Evolutionary conservation across 2,113 vertebrate species (phyloP), one percentile per base, ranked within the genome.

Genomic region (Semnornis frantzii): DNA sequence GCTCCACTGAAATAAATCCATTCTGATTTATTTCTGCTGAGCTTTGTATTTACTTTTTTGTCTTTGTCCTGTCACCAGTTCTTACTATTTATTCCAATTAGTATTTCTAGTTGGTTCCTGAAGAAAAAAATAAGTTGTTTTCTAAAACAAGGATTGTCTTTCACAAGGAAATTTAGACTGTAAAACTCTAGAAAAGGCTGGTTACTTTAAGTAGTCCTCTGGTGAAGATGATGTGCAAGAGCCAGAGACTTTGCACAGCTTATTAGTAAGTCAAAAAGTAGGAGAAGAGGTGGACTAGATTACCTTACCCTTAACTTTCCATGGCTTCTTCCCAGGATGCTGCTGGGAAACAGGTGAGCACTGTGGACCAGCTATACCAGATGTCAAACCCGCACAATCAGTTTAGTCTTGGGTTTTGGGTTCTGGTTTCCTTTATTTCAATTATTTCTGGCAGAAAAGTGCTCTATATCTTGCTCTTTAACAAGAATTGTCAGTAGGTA

Each of bases 21-120:
- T 44, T 5, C 4, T 74, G 42, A 89, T 71, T 85, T 76, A 48
- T 31, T 82, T 27, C 13, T 74, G 21, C 37, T 81, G 39, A 85
- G 10, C 4, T 4, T 73, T 57, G 73, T 65, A 8, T 55, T 66
- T 76, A 4, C 2, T 27, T 34, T 34, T 63, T 54, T 65, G 6
- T 23, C 9, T 71, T 77, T 4, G 1, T 3, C 8, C 5, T 58
- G 39, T 23, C 30, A 28, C 28, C 4, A 1, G 0, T 30, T 94
- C 90, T 92, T 68, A 63, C 8, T 63, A 6, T 37, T 76, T 77
- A 74, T 80, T 91, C 74, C 73, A 77, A 82, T 73, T 66, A 28
- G 1, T 30, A 5, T 31, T 24, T 52, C 50, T 52, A 52, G 13
- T 52, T 68, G 25, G 8, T 74, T 94, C 91, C 69, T 74, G 78